A percentile compares a stretch with the other conserved stretches of the same genome.
These are phyloP conservation scores for Atta cephalotes DNA, from an alignment of 1,140 invertebrate genomes.

Conservation along the genomic window DNA sequence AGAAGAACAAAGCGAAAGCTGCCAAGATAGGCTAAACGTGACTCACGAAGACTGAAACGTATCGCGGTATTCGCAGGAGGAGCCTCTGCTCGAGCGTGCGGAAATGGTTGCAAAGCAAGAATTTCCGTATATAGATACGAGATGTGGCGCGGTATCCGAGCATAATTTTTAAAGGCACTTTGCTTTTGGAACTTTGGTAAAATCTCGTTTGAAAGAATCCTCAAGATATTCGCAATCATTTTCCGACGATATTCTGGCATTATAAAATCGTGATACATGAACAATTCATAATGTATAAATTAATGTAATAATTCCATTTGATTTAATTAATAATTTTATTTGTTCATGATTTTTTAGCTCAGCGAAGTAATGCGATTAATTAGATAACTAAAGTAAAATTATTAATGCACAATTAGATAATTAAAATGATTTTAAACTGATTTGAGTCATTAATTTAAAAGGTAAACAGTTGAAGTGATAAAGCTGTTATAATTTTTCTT, in stretches of 20 bases:
- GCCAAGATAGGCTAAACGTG: conserved; percentile 57
- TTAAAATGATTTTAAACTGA: neutral
- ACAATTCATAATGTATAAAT: neutral
- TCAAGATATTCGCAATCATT: neutral
- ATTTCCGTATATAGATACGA: conserved; percentile 39
- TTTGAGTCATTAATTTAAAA: neutral
- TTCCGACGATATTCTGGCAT: neutral
- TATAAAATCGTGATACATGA: neutral
- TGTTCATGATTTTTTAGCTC: neutral
- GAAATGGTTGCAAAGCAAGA: conserved; percentile 56
- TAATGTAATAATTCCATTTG: neutral
- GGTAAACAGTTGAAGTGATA: neutral
- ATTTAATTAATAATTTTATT: conserved; percentile 2
- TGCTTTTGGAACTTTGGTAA: conserved; percentile 18
- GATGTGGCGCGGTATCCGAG: conserved; percentile 34
- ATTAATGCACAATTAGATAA: neutral
- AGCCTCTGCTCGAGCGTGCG: conserved; percentile 19
- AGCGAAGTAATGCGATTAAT: neutral
- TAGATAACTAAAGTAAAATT: neutral
- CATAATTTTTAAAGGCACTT: conserved; percentile 26
- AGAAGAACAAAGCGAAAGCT: conserved; percentile 54
- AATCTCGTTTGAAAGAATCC: neutral
- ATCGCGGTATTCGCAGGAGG: conserved; percentile 35
- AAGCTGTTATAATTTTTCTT: neutral
- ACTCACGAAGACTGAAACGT: conserved; percentile 49